Evolutionary conservation across 2,113 vertebrate genomes (phyloP), one percentile per base, ranked within the genome.

Genomic region (Origma solitaria): DNA sequence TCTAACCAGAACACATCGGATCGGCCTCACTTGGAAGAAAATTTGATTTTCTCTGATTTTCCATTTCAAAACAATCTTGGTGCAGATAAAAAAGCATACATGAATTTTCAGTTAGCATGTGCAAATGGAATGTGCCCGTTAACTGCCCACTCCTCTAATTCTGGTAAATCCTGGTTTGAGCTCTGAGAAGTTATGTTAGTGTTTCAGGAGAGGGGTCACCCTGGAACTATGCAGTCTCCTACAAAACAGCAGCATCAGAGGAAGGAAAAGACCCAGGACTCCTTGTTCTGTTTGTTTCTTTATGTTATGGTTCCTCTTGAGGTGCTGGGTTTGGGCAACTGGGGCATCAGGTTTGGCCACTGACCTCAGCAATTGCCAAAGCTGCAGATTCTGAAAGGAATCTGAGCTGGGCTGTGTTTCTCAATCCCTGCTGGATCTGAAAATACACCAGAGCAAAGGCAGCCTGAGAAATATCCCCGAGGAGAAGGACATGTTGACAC

Each of bases 241-340:
- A 5, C 28, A 61, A 71, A 66, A 20, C 0, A 2, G 17, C 38
- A 45, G 53, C 21, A 11, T 58, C 17, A 61, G 50, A 65, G 27
- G 60, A 77, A 71, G 66, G 60, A 58, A 6, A 3, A 45, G 11
- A 61, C 13, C 44, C 16, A 4, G 13, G 30, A 49, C 40, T 89
- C 31, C 40, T 72, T 0, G 0, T 35, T 45, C 23, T 24, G 9
- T 45, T 38, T 64, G 8, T 40, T 51, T 60, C 30, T 35, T 64
- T 64, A 19, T 17, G 30, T 28, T 8, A 5, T 64, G 47, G 9
- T 79, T 54, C 44, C 22, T 85, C 24, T 45, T 54, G 35, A 58
- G 75, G 42, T 69, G 56, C 51, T 90, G 80, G 10, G 5, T 62
- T 82, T 70, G 22, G 45, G 62, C 75, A 88, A 8, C 31, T 30